phyloP scores from a whole-genome alignment of 2,113 vertebrate genomes.

The Anseranas semipalmata region DNA sequence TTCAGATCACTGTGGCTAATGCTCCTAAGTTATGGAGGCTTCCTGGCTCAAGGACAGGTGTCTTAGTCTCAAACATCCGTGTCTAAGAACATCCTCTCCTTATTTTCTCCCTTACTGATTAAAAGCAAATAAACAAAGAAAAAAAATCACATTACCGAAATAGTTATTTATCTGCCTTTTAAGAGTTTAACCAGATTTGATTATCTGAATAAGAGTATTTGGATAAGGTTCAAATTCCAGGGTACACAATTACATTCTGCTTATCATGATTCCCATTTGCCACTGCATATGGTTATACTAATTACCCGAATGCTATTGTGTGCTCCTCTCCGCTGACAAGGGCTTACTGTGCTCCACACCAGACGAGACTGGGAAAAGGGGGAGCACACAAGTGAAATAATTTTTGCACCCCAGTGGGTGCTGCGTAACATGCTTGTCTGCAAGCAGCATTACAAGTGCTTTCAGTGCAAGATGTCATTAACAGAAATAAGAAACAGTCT shows the following conservation, averaged over 20 bases:
- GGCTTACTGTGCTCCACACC: background rate
- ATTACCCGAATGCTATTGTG: conserved; percentile 11
- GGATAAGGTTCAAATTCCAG: conserved; percentile 56
- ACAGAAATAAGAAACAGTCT: background rate
- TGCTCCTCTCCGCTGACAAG: conserved; percentile 10
- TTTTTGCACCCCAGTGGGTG: background rate
- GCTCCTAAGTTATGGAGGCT: background rate
- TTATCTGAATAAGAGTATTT: conserved; percentile 55
- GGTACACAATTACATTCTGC: conserved; percentile 59
- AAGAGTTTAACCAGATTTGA: conserved; percentile 64
- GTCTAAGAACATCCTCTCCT: background rate
- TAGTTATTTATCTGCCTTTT: conserved; percentile 50
- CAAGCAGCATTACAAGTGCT: background rate
- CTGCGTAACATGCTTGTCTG: fast-evolving
- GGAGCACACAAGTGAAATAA: background rate
- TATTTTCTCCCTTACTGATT: background rate
- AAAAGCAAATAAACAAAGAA: conserved; percentile 14
- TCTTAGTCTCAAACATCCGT: background rate
- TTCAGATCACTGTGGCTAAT: background rate
- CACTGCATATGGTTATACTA: conserved; percentile 54
- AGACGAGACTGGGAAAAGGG: background rate
- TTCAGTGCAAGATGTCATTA: background rate
- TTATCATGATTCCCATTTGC: conserved; percentile 57
- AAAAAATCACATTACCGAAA: conserved; percentile 1
- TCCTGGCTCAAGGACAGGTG: background rate